Percentiles rank a stretch among this genome's conserved stretches.
These are phyloP conservation scores for Pelodiscus sinensis DNA, from an alignment of 2,113 vertebrate species.

Conservation along the genomic window DNA sequence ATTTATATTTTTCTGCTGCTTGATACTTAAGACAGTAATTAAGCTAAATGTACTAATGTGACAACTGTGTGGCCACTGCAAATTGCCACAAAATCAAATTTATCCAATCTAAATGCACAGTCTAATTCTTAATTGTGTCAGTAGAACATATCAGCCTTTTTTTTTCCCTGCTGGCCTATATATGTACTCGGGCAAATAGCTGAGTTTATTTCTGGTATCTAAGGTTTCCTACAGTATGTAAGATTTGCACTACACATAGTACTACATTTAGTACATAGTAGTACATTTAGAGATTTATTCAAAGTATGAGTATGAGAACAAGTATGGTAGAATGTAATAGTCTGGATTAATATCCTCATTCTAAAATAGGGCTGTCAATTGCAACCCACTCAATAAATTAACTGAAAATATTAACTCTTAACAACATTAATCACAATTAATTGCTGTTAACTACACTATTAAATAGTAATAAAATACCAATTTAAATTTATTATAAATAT, in stretches of 20 bases:
- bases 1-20: conserved; percentile 2
- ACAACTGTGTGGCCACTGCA: neutral
- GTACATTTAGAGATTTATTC: neutral
- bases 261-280: neutral
- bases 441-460: no score
- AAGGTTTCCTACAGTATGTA: neutral
- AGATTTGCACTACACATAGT: neutral
- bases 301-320: neutral
- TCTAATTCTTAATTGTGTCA: neutral
- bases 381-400: no score
- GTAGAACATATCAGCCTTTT: neutral
- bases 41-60: neutral
- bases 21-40: neutral
- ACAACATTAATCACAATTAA: no score
- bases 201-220: neutral
- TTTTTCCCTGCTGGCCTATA: neutral
- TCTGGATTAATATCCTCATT: neutral
- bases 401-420: no score
- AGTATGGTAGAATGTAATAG: neutral
- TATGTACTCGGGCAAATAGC: neutral
- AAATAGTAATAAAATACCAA: no score
- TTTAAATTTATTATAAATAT: no score
- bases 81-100: neutral
- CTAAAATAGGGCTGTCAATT: neutral
- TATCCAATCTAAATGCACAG: neutral